phyloP scores from a whole-genome alignment of 1,140 invertebrate species.

The Papilio polyxenes region DNA sequence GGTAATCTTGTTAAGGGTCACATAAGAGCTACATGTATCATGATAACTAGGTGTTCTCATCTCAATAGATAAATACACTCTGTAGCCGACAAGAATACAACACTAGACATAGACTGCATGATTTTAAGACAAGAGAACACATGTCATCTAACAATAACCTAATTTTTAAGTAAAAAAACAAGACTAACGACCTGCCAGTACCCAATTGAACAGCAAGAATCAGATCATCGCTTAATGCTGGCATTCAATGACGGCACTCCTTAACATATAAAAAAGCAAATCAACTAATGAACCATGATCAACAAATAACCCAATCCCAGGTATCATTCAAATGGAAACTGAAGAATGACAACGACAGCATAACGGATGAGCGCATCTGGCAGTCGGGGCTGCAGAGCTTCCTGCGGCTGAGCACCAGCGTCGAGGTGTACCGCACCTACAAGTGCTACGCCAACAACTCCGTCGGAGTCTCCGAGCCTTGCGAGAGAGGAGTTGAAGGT shows the following conservation, averaged over 20 bases:
- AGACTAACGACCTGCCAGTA: too few relatives aligned
- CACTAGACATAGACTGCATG: too few relatives aligned
- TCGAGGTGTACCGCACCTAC: constrained; percentile 88
- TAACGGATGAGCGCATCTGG: constrained; percentile 81
- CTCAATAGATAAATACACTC: neutral
- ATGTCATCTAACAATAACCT: too few relatives aligned
- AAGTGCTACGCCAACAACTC: constrained; percentile 92
- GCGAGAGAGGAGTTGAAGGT: constrained; percentile 90
- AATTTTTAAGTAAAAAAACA: too few relatives aligned
- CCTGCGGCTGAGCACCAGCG: constrained; percentile 83
- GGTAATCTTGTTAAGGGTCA: constrained; percentile 63
- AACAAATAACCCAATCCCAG: constrained; percentile 47
- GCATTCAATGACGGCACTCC: too few relatives aligned
- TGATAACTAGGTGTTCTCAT: neutral
- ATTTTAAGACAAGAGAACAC: too few relatives aligned
- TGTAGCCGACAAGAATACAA: neutral
- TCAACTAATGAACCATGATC: neutral
- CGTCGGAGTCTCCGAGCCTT: constrained; percentile 87
- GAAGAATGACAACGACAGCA: constrained; percentile 90
- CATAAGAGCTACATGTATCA: neutral
- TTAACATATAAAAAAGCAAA: too few relatives aligned
- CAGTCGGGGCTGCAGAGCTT: constrained; percentile 83
- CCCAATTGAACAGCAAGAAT: too few relatives aligned
- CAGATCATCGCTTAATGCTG: too few relatives aligned
- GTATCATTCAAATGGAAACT: constrained; percentile 92